phyloP scores from a whole-genome alignment of 2,888 invertebrate species.

The Agrotis exclamationis region DNA sequence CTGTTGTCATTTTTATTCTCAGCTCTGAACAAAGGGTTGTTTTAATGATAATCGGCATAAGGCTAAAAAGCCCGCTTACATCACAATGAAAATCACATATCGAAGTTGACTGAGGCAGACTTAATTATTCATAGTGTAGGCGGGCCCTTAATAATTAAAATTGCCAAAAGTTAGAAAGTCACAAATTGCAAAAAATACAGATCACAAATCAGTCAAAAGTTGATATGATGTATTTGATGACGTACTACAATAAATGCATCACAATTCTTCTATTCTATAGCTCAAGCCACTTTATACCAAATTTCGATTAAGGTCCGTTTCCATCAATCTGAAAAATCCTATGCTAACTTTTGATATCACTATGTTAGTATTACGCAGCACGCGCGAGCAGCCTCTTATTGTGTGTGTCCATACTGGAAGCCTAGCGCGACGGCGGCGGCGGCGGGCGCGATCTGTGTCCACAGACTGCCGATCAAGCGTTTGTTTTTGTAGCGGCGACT shows the following conservation, averaged over 20 bases:
- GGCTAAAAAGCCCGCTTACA: neutral
- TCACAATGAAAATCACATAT: neutral
- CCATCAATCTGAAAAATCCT: too few species aligned
- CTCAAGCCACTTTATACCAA: neutral
- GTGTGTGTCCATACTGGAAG: too few species aligned
- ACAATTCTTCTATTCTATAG: constrained; percentile 2
- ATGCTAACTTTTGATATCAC: too few species aligned
- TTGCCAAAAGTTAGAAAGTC: neutral
- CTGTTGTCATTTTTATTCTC: neutral
- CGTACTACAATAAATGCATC: constrained; percentile 29
- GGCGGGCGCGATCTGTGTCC: too few species aligned
- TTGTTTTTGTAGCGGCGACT: too few species aligned
- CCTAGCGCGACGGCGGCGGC: too few species aligned
- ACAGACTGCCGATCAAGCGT: too few species aligned
- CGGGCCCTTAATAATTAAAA: neutral
- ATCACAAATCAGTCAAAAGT: constrained; percentile 16
- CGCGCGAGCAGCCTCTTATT: too few species aligned
- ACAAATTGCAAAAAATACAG: constrained; percentile 14
- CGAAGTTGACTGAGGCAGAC: neutral
- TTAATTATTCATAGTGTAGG: neutral
- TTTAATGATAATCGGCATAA: neutral
- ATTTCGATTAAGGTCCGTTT: neutral
- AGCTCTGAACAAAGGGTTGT: neutral
- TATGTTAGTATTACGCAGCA: too few species aligned
- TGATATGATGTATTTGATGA: constrained; percentile 15